Base-by-base conservation (phyloP, 2,797 vertebrate genomes). In the Clarias laeviceps region DNA sequence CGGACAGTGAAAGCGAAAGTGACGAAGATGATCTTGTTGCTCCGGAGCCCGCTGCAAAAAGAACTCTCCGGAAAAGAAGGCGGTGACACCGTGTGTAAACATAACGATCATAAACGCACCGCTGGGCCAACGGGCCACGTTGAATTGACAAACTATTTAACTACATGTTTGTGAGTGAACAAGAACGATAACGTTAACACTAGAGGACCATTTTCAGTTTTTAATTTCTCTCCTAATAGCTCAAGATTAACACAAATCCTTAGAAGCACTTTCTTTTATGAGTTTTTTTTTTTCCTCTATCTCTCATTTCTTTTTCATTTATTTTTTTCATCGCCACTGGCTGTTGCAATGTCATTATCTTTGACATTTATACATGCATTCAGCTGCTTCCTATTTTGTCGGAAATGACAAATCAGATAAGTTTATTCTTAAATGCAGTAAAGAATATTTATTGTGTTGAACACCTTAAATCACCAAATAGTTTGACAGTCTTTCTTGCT, bases 31-130 rank as follows among this genome's bases (percentile, higher is more conserved):
- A 83, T 69, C 65, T 61, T 73, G 74, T 80, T 83, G 74, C 74
- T 45, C 65, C 70, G 85, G 84, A 84, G 37, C 57, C 82, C 34
- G 37, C 61, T 68, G 62, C 80, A 72, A 29, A 86, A 83, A 81
- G 24, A 20, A 69, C 70, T 57, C 34, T 4, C 56, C 72, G 59
- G 66, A 85, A 85, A 83, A 88, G 80, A 73, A 66, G 69, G 72
- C 69, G 5, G 14, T 32, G 69, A 37, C 79, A 29, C 34, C 22
- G 32, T 8, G 29, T 82, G 80, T 82, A 45, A 85, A 65, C 7
- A 7, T 40, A 73, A 50, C 0, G 37, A 40, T 29, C 5, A 32
- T 17, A 24, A n/a, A 15, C 17, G 1, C 12, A 0, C 12, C 8
- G 6, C 50, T 54, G 50, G 50, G 50, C 0, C n/a, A 40, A 45